phyloP scores from a whole-genome alignment of 2,888 invertebrate genomes.

The Timandra comae region DNA sequence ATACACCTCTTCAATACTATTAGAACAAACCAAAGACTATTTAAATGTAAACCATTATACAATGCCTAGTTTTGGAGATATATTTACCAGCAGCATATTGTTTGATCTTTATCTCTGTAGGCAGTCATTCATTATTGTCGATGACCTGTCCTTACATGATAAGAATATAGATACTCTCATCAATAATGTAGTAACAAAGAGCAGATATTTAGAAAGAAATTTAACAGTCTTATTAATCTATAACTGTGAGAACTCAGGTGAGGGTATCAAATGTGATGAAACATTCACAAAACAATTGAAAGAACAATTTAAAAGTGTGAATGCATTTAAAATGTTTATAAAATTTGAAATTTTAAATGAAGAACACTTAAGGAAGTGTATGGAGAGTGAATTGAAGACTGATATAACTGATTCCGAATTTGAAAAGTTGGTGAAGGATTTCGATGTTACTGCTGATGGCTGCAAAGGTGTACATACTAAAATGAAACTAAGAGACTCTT shows the following conservation, averaged over 20 bases:
- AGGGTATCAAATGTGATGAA: conserved; percentile 39
- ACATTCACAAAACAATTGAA: conserved; percentile 33
- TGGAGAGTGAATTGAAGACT: conserved; percentile 43
- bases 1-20: conserved; percentile 44
- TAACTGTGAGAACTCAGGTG: conserved; percentile 44
- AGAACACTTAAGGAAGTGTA: conserved; percentile 48
- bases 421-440: conserved; percentile 43
- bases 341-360: conserved; percentile 46
- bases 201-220: conserved; percentile 40
- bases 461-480: conserved; percentile 68
- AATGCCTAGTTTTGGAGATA: conserved; percentile 53
- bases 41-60: conserved; percentile 64
- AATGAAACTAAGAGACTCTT: no score
- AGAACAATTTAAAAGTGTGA: conserved; percentile 33
- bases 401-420: conserved; percentile 28
- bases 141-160: conserved; percentile 47
- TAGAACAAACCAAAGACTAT: conserved; percentile 38
- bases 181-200: conserved; percentile 41
- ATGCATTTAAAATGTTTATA: conserved; percentile 40
- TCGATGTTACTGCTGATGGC: conserved; percentile 58
- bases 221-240: conserved; percentile 54
- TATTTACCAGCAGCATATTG: conserved; percentile 47
- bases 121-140: conserved; percentile 48
- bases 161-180: conserved; percentile 34
- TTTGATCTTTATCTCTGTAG: conserved; percentile 52